A percentile compares a stretch with the other conserved stretches of the same genome.
These are phyloP conservation scores for Nyctereutes procyonoides DNA, from an alignment of 2,113 vertebrate genomes.

Conservation along the genomic window DNA sequence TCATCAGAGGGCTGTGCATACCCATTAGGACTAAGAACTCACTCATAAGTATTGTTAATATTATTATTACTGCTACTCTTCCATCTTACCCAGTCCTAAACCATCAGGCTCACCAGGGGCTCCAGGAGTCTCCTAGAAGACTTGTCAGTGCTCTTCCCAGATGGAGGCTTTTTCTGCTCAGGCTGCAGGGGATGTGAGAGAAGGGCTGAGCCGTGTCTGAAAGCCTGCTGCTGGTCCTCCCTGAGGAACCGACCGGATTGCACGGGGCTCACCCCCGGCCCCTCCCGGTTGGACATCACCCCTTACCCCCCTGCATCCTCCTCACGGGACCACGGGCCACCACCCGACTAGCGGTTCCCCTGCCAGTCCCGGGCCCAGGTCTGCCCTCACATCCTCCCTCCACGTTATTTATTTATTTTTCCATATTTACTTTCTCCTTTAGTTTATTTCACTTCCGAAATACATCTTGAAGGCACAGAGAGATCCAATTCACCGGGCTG, in stretches of 20 bases:
- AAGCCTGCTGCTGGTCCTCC: rapidly evolving
- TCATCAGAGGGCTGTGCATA: rapidly evolving
- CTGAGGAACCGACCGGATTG: neutral
- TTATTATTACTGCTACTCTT: rapidly evolving
- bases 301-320: neutral
- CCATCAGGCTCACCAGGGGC: rapidly evolving
- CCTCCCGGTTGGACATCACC: rapidly evolving
- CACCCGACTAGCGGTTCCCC: rapidly evolving
- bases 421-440: neutral
- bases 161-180: neutral
- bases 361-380: rapidly evolving
- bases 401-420: neutral
- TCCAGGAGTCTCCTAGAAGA: neutral
- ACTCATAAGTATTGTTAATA: rapidly evolving
- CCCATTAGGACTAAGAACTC: rapidly evolving
- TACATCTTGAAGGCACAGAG: neutral
- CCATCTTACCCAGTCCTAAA: neutral
- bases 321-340: rapidly evolving
- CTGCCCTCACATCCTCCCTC: rapidly evolving
- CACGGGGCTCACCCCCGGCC: neutral
- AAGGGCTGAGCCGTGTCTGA: neutral
- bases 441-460: neutral
- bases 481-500: neutral
- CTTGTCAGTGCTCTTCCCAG: rapidly evolving
- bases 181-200: rapidly evolving